These are phyloP conservation scores for Drosophila mimetica DNA, from an alignment of 2,888 invertebrate species.

Conservation along the genomic window DNA sequence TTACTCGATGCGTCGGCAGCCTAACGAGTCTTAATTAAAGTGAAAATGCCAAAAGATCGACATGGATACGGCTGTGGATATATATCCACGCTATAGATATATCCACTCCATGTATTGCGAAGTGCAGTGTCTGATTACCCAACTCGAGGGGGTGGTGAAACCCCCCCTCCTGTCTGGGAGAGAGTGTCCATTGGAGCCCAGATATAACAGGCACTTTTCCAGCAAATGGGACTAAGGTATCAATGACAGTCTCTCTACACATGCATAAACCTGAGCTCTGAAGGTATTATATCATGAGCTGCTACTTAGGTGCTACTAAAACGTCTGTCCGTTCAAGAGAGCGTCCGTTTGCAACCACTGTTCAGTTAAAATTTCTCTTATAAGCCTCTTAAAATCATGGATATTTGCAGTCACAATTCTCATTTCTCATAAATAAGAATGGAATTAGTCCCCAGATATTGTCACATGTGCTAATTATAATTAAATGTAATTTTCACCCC, in stretches of 20 bases:
- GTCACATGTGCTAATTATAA: constrained; percentile 4
- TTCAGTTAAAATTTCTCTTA: too few relatives aligned
- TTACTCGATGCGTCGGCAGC: constrained; percentile 44
- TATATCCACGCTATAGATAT: constrained; percentile 9
- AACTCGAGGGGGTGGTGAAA: constrained; percentile 20
- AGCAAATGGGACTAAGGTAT: not conserved
- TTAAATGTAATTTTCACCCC: constrained; percentile 1
- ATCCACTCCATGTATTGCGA: constrained; percentile 4
- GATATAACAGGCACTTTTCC: not conserved
- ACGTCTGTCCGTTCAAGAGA: not conserved
- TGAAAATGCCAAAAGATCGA: constrained; percentile 55
- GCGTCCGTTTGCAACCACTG: not conserved
- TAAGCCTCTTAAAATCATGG: too few relatives aligned
- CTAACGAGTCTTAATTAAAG: constrained; percentile 57
- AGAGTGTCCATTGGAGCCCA: constrained; percentile 8
- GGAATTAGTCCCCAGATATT: not conserved
- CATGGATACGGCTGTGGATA: constrained; percentile 38
- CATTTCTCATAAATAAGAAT: not conserved
- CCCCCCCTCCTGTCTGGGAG: not conserved
- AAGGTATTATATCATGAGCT: not conserved
- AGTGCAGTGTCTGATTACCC: constrained; percentile 29
- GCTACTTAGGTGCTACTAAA: too few relatives aligned
- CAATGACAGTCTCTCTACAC: not conserved
- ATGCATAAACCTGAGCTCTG: not conserved
- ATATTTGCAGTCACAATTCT: not conserved